Conservation (phyloP, 2,113 vertebrate species). For the Malurus elegans region DNA sequence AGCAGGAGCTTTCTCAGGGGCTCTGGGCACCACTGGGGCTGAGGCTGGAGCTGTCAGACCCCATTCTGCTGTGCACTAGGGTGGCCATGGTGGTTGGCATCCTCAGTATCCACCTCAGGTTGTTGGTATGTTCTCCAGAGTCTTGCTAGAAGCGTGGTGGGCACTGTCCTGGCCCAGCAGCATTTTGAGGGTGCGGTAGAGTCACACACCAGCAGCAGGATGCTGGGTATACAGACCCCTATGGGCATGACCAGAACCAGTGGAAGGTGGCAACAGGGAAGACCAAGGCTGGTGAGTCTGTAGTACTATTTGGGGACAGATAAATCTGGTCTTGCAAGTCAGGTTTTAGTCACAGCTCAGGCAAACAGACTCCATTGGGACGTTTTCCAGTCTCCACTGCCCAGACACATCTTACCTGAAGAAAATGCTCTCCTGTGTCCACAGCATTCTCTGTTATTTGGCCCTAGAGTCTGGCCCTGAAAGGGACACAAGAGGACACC, state of each 20-base stretch:
- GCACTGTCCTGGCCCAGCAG: background rate
- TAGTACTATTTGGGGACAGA: background rate
- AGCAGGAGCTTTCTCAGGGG: background rate
- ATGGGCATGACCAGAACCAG: background rate
- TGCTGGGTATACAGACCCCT: background rate
- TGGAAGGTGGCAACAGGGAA: background rate
- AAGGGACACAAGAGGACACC: background rate
- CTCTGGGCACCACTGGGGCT: background rate
- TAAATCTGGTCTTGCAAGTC: background rate
- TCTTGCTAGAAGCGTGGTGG: fast-evolving
- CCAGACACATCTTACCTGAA: background rate
- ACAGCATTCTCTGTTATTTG: background rate
- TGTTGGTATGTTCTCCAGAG: background rate
- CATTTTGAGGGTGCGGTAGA: no score
- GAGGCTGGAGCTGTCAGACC: background rate
- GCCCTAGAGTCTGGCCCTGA: background rate
- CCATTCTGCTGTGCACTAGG: background rate
- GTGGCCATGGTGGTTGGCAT: background rate
- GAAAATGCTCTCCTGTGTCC: background rate
- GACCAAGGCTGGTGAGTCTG: background rate
- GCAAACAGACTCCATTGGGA: background rate
- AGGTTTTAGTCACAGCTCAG: background rate
- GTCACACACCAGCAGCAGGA: background rate
- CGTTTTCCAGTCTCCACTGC: background rate
- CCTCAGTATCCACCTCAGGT: background rate